phyloP scores from a whole-genome alignment of 2,797 vertebrate genomes.

The Dermochelys coriacea region DNA sequence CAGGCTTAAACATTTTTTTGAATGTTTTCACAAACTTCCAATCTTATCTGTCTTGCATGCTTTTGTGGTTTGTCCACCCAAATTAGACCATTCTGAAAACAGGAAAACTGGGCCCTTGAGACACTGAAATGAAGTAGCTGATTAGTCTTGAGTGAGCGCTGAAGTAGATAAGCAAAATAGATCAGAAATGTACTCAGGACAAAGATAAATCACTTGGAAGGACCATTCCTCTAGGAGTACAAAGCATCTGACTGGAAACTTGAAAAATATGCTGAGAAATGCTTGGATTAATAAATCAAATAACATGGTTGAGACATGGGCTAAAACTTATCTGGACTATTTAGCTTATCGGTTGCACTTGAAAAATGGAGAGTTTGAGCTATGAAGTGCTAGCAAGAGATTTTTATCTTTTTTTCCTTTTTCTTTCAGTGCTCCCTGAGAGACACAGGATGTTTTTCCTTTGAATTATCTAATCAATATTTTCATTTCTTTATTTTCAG shows the following conservation, averaged over 20 bases:
- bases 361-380: constrained; percentile 30
- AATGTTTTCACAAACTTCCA: constrained; percentile 53
- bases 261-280: constrained; percentile 9
- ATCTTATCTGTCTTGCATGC: constrained; percentile 62
- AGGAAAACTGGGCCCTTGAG: constrained; percentile 50
- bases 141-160: constrained; percentile 53
- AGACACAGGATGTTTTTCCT: not conserved
- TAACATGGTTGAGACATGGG: not conserved
- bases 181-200: constrained; percentile 21
- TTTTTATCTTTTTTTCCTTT: not conserved
- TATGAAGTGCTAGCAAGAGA: not conserved
- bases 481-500: constrained; percentile 25
- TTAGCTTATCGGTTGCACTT: not conserved
- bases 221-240: constrained; percentile 1
- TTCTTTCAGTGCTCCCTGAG: accelerated
- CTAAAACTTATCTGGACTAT: not conserved
- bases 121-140: constrained; percentile 39
- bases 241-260: constrained; percentile 24
- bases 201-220: constrained; percentile 45
- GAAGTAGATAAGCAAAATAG: constrained; percentile 48
- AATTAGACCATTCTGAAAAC: constrained; percentile 22
- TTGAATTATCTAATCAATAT: not conserved
- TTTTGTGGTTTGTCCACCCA: constrained; percentile 34
- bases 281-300: constrained; percentile 48
- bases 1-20: constrained; percentile 20